A percentile compares a stretch with the other conserved stretches of the same genome.
phyloP scores from a whole-genome alignment of 2,797 vertebrate species.

The Hephaestus fuliginosus region DNA sequence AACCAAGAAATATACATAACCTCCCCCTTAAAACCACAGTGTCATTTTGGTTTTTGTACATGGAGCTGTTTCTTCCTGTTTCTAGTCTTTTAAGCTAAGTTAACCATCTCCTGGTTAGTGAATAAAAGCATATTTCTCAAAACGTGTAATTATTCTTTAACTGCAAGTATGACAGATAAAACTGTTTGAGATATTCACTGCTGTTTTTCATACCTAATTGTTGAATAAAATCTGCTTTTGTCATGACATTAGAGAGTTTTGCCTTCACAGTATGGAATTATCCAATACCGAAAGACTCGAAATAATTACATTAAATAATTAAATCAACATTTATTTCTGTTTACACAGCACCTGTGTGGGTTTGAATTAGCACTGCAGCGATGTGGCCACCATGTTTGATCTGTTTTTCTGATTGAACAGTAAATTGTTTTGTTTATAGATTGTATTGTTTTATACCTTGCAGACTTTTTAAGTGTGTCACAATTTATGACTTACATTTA shows the following conservation, averaged over 20 bases:
- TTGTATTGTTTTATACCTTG: neutral
- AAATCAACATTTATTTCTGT: neutral
- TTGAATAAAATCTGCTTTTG: slow-evolving; percentile 6
- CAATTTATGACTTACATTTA: neutral
- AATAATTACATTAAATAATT: neutral
- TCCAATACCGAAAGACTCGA: neutral
- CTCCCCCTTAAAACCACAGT: neutral
- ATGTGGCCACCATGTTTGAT: neutral
- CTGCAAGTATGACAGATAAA: neutral
- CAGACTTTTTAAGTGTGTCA: neutral
- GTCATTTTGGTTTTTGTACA: neutral
- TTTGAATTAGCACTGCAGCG: neutral
- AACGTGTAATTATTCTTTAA: too few relatives aligned
- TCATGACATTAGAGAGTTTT: neutral
- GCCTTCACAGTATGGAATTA: neutral
- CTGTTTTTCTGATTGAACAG: neutral
- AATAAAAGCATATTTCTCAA: neutral
- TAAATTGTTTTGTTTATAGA: too few relatives aligned
- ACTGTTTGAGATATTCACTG: neutral
- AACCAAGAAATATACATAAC: neutral
- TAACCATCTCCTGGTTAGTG: neutral
- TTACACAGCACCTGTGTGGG: neutral
- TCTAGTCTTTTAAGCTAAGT: neutral
- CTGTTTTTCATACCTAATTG: neutral
- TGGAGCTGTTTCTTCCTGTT: neutral